Evolutionary conservation across 2,113 vertebrate genomes (phyloP).

Genomic region (Corapipo altera): DNA sequence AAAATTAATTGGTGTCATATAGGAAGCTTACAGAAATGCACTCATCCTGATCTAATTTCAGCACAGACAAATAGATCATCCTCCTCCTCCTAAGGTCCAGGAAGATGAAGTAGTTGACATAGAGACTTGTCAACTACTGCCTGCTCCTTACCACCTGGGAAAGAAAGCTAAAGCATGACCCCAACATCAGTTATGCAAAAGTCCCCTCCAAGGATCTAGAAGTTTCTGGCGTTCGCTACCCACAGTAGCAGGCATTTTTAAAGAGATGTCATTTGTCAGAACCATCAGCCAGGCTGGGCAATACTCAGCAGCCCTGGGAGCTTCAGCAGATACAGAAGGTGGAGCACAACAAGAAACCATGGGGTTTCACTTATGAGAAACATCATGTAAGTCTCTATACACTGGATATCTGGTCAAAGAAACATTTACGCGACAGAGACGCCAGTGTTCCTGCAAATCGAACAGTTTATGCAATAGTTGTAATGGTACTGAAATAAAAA

Average conservation of each 20-base stretch:
- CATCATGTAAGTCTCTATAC: not conserved
- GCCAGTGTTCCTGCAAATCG: not conserved
- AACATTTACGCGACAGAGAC: not conserved
- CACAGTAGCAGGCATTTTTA: not conserved
- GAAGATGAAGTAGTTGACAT: not conserved
- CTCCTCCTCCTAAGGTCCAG: not conserved
- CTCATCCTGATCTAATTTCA: not conserved
- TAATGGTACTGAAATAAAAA: not conserved
- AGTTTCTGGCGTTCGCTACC: not conserved
- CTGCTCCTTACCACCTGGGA: not conserved
- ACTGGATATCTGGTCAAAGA: not conserved
- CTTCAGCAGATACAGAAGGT: not conserved
- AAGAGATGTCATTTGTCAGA: not conserved
- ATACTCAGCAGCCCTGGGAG: not conserved
- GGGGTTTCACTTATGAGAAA: not conserved
- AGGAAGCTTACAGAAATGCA: not conserved
- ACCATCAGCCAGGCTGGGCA: not conserved
- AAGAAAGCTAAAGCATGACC: not conserved
- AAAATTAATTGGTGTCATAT: not conserved
- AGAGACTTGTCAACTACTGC: not conserved
- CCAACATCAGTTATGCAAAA: fast-evolving
- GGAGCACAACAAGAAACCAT: not conserved
- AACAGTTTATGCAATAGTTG: not conserved
- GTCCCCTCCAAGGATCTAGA: not conserved
- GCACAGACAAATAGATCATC: not conserved